Evolutionary conservation across 2,113 vertebrate species (phyloP), one percentile per base, ranked within the genome.

Genomic region (Tachysurus vachellii): DNA sequence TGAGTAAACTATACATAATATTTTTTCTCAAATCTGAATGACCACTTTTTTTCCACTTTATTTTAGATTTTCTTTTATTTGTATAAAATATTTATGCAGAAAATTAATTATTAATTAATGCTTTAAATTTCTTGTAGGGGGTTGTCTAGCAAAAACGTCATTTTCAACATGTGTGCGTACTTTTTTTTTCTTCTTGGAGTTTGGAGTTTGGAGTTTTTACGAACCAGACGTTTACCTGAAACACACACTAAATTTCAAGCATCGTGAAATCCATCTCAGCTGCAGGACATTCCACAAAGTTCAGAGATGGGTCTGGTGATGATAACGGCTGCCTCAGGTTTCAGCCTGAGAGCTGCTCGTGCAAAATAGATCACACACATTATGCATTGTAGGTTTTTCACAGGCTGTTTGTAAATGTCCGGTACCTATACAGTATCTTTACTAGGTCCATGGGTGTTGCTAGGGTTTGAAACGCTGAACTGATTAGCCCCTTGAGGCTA

Each of bases 281-380:
- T 50, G 50, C 82, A 73, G 66, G 82, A 84, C 73, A 61, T 85
- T 85, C 82, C 82, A 85, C 5, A 23, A 59, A 61, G 68, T 26
- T 61, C 70, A 42, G 31, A 44, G 70, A 71, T 71, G 21, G 44
- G 23, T 75, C 44, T 85, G 56, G 14, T 50, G 14, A 56, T 47
- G 54, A 59, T 85, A 68, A 85, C 16, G 53, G 53, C 47, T 59
- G 14, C 50, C 66, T 28, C 83, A 47, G 53, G 21, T 44, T 84
- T 85, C 80, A 44, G 26, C 28, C 84, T 26, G 12, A 23, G 8
- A 31, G n/a, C 11, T 16, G 16, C 81, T 68, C 2, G 19, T 66
- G 17, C 31, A 77, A 47, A 31, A 56, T 36, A 1, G 54, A 42
- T 80, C 54, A 57, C 4, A 1, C 53, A 0, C 75, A 8, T 28